phyloP scores from a whole-genome alignment of 2,888 invertebrate genomes.

The Lochmaea crataegi region DNA sequence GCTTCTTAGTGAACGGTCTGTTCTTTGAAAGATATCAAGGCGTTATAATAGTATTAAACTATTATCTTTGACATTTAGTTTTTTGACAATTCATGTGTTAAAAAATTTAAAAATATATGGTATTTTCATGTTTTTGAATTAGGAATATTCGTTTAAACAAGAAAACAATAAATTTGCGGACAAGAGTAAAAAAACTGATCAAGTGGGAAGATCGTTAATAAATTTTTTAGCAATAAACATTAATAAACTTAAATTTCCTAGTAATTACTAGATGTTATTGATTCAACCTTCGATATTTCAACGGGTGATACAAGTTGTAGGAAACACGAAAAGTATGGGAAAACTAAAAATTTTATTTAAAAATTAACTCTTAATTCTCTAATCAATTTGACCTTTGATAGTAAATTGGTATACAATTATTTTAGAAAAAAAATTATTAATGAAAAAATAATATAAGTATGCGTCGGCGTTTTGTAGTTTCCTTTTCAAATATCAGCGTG shows the following conservation, averaged over 20 bases:
- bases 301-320: background rate
- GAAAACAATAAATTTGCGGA: background rate
- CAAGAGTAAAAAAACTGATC: background rate
- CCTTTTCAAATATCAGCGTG: too few relatives aligned
- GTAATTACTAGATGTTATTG: background rate
- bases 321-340: background rate
- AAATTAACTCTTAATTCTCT: background rate
- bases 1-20: too few relatives aligned
- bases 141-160: background rate
- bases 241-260: background rate
- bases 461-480: too few relatives aligned
- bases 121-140: too few relatives aligned
- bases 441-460: too few relatives aligned
- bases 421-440: too few relatives aligned
- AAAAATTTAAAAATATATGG: too few relatives aligned
- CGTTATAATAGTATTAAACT: too few relatives aligned
- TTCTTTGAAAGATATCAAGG: too few relatives aligned
- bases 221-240: slow-evolving; percentile 3
- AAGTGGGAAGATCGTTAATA: background rate
- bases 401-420: too few relatives aligned
- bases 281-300: background rate
- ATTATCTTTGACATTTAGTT: too few relatives aligned
- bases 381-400: background rate
- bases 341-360: background rate
- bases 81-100: too few relatives aligned